Evolutionary conservation across 2,888 invertebrate species (phyloP).

Genomic region (Drosophila pullipes): DNA sequence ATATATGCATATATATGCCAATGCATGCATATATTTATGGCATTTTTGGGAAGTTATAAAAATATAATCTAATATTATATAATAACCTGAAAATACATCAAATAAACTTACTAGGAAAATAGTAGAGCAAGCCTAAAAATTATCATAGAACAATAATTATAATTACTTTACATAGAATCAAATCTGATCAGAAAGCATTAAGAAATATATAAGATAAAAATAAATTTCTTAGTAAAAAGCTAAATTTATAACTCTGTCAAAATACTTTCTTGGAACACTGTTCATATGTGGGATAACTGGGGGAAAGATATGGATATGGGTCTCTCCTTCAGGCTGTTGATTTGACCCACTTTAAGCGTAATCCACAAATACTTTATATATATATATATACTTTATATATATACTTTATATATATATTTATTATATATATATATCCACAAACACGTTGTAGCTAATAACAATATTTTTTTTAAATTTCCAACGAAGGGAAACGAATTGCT

Average conservation of each 20-base stretch:
- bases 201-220: not conserved
- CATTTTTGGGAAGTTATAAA: not conserved
- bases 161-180: not conserved
- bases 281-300: not conserved
- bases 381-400: too few relatives aligned
- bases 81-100: not conserved
- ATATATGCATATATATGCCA: too few relatives aligned
- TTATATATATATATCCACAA: too few relatives aligned
- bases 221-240: not conserved
- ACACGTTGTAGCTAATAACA: not conserved
- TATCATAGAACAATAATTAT: not conserved
- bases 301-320: not conserved
- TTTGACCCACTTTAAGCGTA: not conserved
- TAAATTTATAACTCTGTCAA: not conserved
- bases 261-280: not conserved
- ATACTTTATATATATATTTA: too few relatives aligned
- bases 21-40: not conserved
- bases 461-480: not conserved
- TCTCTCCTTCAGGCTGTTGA: not conserved
- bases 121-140: not conserved
- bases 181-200: not conserved
- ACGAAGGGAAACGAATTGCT: constrained; percentile 24
- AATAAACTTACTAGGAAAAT: not conserved
- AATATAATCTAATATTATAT: not conserved
- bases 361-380: not conserved